Base-by-base conservation (phyloP, 2,888 invertebrate species). In the Brachylomia viminalis region DNA sequence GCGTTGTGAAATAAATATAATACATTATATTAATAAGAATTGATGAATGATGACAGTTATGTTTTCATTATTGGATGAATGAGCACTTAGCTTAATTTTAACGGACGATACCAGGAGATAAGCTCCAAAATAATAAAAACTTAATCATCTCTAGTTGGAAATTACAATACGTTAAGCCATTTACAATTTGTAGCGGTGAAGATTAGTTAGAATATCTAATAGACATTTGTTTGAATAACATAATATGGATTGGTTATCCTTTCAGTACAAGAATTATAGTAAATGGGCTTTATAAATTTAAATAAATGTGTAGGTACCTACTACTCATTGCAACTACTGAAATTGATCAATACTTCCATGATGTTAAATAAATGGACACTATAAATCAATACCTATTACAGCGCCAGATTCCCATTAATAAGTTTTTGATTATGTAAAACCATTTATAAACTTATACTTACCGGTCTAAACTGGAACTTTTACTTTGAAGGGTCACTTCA, bases 11-110 rank as follows among this genome's bases (percentile, higher is more conserved):
- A 59, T 33, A 47, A 47, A 75, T 33, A 52, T 59, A 52, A 47
- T 27, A 49, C n/a, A 20, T 30, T 58, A 54, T 30, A 47, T 45
- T 54, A 75, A 67, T 77, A 75, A 69, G 30, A 72, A 72, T 47
- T 67, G 74, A 74, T 61, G 66, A 71, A 77, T 64, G 49, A 54
- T 65, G 82, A 72, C 81, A 75, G 68, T 79, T 61, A 79, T 71
- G 59, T 49, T 68, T 79, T 79, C 54, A 80, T 75, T 71, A 75
- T 68, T 58, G 30, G n/a, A 58, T 38, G 66, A 45, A 66, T 33
- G 67, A 73, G 52, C 65, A 75, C 59, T 72, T 54, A 47, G 33
- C 58, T 49, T 73, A 73, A 71, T 75, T 72, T 67, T 62, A 80
- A 68, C 17, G 77, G 7, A 61, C 56, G 71, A 74, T 58, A 65